Evolutionary conservation across 2,797 vertebrate species (phyloP), one percentile per base, ranked within the genome.

Genomic region (Helarctos malayanus): DNA sequence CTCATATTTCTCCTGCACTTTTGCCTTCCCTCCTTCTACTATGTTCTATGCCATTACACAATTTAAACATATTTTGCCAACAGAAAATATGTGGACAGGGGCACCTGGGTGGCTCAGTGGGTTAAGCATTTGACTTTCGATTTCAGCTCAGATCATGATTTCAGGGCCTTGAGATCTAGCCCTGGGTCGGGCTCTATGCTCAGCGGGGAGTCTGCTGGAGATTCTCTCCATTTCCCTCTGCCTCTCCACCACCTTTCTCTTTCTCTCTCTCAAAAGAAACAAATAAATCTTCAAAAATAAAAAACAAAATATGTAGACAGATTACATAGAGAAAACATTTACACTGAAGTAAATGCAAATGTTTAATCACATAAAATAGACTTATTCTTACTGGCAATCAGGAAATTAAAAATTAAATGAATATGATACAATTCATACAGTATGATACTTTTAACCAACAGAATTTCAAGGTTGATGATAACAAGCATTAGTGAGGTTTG

Each of bases 381-480:
- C 38, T 29, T 47, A n/a, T 49, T 21, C 8, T 45, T 47, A 32
- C 0, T 87, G 35, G 15, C 25, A 88, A 25, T 83, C 29, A 75
- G 45, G 19, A 81, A 88, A 85, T 92, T 83, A 23, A 89, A 84
- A 81, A 54, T 73, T n/a, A 59, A 87, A 59, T 89, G 19, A 79
- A n/a, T 32, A 52, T n/a, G 23, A 65, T 16, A 35, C 5, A 86
- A 79, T 29, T 87, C 27, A 89, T 78, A 19, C 11, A 16, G 13
- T 85, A 7, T 59, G 85, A 7, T 75, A 68, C 52, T 54, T 84
- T 91, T 32, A 84, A 61, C 6, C 8, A 56, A 79, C 1, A 71
- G 19, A 61, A 71, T 89, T 27, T 63, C 7, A 63, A 63, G 25
- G 76, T 57, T 52, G 57, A 68, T 80, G 15, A 69, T 45, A 56